These are phyloP conservation scores for Penaeus chinensis DNA, from an alignment of 1,140 invertebrate genomes.

Conservation along the genomic window DNA sequence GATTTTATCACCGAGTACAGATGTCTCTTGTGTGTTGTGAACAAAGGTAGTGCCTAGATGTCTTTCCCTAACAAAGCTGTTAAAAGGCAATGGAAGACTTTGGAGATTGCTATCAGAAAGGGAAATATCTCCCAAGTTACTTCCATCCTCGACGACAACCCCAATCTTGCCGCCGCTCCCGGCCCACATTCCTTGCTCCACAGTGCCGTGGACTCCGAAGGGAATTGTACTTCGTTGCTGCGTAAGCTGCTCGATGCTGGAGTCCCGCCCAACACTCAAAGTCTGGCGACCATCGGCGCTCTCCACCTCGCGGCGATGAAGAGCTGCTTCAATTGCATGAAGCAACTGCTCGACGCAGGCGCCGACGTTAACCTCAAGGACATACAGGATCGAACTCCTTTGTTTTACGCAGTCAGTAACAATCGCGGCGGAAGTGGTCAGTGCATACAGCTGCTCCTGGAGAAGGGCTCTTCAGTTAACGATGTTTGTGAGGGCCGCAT, in stretches of 20 bases:
- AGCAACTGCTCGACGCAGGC: conserved; percentile 75
- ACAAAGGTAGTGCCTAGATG: too few species aligned
- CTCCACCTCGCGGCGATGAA: conserved; percentile 82
- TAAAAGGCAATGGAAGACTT: too few species aligned
- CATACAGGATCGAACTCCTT: conserved; percentile 79
- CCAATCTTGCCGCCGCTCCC: too few species aligned
- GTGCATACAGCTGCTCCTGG: conserved; percentile 77
- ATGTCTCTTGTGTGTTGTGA: too few species aligned
- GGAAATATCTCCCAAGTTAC: too few species aligned
- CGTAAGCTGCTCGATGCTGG: conserved; percentile 75
- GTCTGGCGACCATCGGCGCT: conserved; percentile 80
- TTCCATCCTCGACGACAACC: too few species aligned
- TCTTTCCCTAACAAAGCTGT: too few species aligned
- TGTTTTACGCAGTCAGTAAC: conserved; percentile 81
- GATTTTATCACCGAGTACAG: too few species aligned
- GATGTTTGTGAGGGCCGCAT: conserved; percentile 83
- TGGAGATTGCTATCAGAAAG: too few species aligned
- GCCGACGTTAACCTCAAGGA: conserved; percentile 80
- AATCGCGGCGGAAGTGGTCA: conserved; percentile 70
- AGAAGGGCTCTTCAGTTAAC: conserved; percentile 71
- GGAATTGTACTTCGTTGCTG: too few species aligned
- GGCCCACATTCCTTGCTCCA: too few species aligned
- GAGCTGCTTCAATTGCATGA: conserved; percentile 81
- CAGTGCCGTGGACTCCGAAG: too few species aligned
- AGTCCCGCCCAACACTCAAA: conserved; percentile 77